Percentiles rank a stretch among this genome's conserved stretches.
Conservation (phyloP, 2,797 vertebrate genomes). For the Diglossa cyanea region DNA sequence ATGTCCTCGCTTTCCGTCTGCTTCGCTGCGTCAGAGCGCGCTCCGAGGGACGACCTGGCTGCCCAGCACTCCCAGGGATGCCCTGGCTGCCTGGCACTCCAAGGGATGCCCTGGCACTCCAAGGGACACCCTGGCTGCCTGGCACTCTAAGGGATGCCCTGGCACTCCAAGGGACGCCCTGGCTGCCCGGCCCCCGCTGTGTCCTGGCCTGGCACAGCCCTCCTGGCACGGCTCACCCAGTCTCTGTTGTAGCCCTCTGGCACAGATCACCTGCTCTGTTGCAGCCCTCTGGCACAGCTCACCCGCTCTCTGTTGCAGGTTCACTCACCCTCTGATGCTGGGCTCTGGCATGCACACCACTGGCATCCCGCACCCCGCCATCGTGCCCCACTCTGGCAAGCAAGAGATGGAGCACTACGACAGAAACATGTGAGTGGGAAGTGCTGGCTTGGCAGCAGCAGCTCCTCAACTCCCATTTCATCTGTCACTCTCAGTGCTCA, state of each 20-base stretch:
- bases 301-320: slow-evolving; percentile 76
- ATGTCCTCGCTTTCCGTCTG: neutral
- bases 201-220: accelerated
- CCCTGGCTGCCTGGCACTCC: too few relatives aligned
- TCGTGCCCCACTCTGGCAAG: slow-evolving; percentile 92
- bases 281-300: neutral
- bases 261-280: neutral
- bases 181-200: neutral
- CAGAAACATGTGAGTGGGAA: slow-evolving; percentile 83
- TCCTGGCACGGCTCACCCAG: neutral
- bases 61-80: neutral
- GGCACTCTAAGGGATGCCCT: too few relatives aligned
- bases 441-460: accelerated
- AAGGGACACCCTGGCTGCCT: too few relatives aligned
- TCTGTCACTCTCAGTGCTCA: accelerated
- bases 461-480: accelerated
- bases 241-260: neutral
- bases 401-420: slow-evolving; percentile 93
- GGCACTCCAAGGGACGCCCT: neutral
- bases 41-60: neutral
- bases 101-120: too few relatives aligned
- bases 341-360: slow-evolving; percentile 93
- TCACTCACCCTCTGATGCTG: slow-evolving; percentile 94
- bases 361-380: slow-evolving; percentile 95
- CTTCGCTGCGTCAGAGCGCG: neutral